Percentiles rank a stretch among this genome's conserved stretches.
Conservation (phyloP, 2,888 invertebrate species). For the Zaprionus bogoriensis region DNA sequence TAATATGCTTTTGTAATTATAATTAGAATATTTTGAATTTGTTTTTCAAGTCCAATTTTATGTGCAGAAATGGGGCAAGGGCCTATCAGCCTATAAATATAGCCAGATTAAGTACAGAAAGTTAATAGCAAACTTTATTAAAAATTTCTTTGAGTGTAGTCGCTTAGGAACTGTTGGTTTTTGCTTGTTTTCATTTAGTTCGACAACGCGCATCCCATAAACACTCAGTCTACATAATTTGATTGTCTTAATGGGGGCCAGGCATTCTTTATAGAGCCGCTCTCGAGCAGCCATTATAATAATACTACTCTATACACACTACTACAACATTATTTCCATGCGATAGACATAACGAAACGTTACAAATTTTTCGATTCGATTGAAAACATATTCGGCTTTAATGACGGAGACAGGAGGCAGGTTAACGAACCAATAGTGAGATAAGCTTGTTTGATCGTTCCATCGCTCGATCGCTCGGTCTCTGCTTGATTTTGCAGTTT, state of each 20-base stretch:
- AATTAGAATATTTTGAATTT: too few species aligned
- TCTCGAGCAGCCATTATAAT: slow-evolving; percentile 8
- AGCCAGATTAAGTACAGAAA: too few species aligned
- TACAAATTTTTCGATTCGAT: slow-evolving; percentile 49
- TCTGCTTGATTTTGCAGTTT: slow-evolving; percentile 38
- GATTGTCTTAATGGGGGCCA: slow-evolving; percentile 41
- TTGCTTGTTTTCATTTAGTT: slow-evolving; percentile 26
- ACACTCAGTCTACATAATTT: slow-evolving; percentile 68
- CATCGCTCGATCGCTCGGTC: too few species aligned
- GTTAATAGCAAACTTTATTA: background rate
- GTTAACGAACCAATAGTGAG: slow-evolving; percentile 56
- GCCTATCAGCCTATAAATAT: too few species aligned
- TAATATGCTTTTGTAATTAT: background rate
- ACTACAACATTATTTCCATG: slow-evolving; percentile 25
- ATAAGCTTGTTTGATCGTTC: slow-evolving; percentile 18
- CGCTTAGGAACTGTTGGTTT: slow-evolving; percentile 5
- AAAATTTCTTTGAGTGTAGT: background rate
- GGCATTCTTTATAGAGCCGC: slow-evolving; percentile 32
- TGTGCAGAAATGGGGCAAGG: too few species aligned
- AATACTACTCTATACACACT: background rate
- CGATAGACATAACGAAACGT: slow-evolving; percentile 50
- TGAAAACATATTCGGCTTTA: slow-evolving; percentile 40
- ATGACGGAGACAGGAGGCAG: slow-evolving; percentile 38
- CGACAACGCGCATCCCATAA: slow-evolving; percentile 40
- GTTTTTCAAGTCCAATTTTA: too few species aligned